Base-by-base conservation (phyloP, 2,888 invertebrate genomes). In the Lypha dubia region DNA sequence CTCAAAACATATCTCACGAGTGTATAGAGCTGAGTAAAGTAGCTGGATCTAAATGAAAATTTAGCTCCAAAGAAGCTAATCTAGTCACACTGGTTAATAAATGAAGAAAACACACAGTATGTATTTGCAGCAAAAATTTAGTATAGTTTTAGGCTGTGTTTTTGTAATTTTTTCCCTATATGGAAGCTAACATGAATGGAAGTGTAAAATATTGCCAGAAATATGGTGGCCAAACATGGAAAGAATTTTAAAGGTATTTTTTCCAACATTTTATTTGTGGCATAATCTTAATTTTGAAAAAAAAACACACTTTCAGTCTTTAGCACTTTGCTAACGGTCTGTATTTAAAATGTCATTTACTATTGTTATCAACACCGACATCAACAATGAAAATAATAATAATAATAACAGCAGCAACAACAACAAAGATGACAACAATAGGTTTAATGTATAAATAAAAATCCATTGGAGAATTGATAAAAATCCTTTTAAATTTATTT, bases 391-490 rank as follows among this genome's bases (percentile, higher is more conserved):
- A 11, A 46, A 38, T 13, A n/a, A n/a, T n/a, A 38, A 7, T 7
- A 32, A 32, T 7, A 32, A 32, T 7, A 32, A 32, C 60, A 9
- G 8, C 20, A 70, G 13, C 38, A 53, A 32, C 20, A 46, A 60
- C 22, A n/a, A 49, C 24, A 32, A 53, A 13, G 58, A 24, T 8
- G 38, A 28, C 35, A 70, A 74, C 56, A 84, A 84, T 76, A 63
- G 77, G 77, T 17, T 73, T 84, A 77, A 81, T 81, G 73, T 77
- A 63, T 22, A 74, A 58, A 77, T 70, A 81, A 77, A 84, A 62
- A 80, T 70, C 20, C 80, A 51, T 56, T 60, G 53, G 76, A 70
- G 81, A 80, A 73, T 81, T 84, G 84, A 81, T 84, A 81, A 77
- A 81, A 84, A 81, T 73, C 56, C 68, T 74, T 84, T 81, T 62